These are phyloP conservation scores for Philopedon plagiatum DNA, from an alignment of 2,888 invertebrate genomes.

Conservation along the genomic window DNA sequence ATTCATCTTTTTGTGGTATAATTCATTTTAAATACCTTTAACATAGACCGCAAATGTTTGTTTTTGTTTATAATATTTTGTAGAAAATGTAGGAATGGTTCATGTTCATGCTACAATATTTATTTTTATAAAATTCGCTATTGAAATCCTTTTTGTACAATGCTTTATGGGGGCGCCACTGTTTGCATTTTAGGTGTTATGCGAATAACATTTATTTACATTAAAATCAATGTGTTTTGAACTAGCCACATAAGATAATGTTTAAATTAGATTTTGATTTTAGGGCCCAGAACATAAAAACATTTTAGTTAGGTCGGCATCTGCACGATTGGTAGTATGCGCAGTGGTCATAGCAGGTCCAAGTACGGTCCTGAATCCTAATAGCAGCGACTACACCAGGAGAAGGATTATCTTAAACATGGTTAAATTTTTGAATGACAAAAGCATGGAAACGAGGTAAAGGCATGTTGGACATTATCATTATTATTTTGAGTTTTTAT, in stretches of 20 bases:
- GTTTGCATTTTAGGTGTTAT: too few relatives aligned
- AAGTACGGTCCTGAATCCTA: conserved; percentile 72
- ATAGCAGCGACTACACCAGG: conserved; percentile 71
- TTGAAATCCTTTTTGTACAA: too few relatives aligned
- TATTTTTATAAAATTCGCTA: too few relatives aligned
- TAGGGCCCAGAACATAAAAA: conserved; percentile 75
- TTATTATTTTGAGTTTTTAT: too few relatives aligned
- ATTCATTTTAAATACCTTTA: too few relatives aligned
- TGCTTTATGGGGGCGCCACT: too few relatives aligned
- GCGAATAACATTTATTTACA: neutral
- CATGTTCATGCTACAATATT: too few relatives aligned
- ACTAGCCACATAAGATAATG: neutral
- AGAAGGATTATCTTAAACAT: conserved; percentile 70
- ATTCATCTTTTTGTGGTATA: too few relatives aligned
- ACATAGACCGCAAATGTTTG: too few relatives aligned
- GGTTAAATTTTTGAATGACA: conserved; percentile 71
- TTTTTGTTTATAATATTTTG: too few relatives aligned
- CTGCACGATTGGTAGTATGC: conserved; percentile 76
- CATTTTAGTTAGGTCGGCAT: conserved; percentile 76
- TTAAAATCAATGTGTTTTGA: neutral
- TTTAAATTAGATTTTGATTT: neutral
- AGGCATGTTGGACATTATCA: neutral
- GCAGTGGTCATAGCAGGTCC: conserved; percentile 77
- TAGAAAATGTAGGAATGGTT: too few relatives aligned
- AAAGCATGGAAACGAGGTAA: conserved; percentile 70